Base-by-base conservation (phyloP, 1,140 invertebrate genomes). In the Leptopilina boulardi region DNA sequence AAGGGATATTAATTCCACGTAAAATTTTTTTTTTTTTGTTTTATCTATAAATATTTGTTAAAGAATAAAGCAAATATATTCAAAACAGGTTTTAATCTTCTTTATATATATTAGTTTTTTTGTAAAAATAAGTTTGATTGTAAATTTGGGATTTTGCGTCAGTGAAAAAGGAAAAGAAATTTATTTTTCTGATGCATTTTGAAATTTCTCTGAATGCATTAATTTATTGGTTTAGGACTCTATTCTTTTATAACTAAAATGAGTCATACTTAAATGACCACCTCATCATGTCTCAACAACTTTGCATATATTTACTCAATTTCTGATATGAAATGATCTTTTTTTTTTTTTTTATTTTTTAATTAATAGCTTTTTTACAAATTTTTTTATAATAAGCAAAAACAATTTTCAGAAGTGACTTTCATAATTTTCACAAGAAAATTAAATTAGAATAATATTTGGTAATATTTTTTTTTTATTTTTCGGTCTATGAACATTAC, bases 81-180 rank as follows among this genome's bases (percentile, higher is more conserved):
- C 3, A 15, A 66, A 66, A 66, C 26, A 15, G 26, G 26, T 66
- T 66, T 66, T 13, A 30, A 66, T 13, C 23, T 13, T n/a, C n/a
- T n/a, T n/a, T n/a, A n/a, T n/a, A n/a, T 23, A 10, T 26, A 10
- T 10, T 21, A 15, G 13, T 26, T 15, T 30, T 3, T 59, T 26
- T 59, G 59, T 66, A 15, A 15, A 10, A 3, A 47, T 59, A 19
- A 30, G 6, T 34, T 66, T 26, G 26, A 66, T 34, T 15, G 21
- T 66, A 66, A 66, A 30, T 66, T 66, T 34, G 59, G 59, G 59
- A n/a, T 66, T 66, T 66, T 21, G 19, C 56, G 23, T 30, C 23
- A 66, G 2, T 1, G n/a, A n/a, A n/a, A n/a, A n/a, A n/a, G n/a
- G n/a, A n/a, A 15, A 56, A 56, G 15, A 66, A 30, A 30, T 15